Conservation (phyloP, 2,797 vertebrate species). For the Gallinago solitaria region DNA sequence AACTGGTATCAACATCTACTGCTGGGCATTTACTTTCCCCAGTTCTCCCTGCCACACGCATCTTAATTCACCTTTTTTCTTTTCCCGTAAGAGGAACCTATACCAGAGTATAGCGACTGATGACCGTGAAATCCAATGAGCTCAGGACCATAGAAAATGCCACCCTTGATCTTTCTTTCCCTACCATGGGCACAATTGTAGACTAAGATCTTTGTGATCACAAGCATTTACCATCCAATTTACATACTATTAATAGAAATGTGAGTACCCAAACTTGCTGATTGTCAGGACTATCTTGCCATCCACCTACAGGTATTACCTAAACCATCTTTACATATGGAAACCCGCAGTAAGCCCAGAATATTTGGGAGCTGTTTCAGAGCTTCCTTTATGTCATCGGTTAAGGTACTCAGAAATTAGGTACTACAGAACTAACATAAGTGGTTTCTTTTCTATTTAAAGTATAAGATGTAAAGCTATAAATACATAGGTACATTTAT, state of each 20-base stretch:
- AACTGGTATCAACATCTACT: neutral
- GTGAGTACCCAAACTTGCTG: neutral
- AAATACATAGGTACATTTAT: neutral
- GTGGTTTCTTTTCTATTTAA: slow-evolving; percentile 2
- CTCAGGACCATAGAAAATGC: neutral
- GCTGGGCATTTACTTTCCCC: neutral
- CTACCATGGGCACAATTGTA: neutral
- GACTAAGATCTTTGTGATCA: neutral
- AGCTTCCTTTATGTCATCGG: neutral
- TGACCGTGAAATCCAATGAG: neutral
- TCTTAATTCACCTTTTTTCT: neutral
- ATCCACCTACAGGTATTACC: neutral
- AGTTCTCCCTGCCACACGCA: neutral
- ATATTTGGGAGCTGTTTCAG: neutral
- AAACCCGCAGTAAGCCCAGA: neutral
- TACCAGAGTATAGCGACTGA: neutral
- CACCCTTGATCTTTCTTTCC: neutral
- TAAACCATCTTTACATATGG: neutral
- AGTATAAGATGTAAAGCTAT: neutral
- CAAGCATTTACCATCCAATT: neutral
- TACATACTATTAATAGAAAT: neutral
- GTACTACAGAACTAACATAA: neutral
- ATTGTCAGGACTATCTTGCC: neutral
- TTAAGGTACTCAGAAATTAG: neutral
- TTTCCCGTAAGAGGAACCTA: neutral